phyloP scores from a whole-genome alignment of 2,888 invertebrate genomes.

The Nysson spinosus region DNA sequence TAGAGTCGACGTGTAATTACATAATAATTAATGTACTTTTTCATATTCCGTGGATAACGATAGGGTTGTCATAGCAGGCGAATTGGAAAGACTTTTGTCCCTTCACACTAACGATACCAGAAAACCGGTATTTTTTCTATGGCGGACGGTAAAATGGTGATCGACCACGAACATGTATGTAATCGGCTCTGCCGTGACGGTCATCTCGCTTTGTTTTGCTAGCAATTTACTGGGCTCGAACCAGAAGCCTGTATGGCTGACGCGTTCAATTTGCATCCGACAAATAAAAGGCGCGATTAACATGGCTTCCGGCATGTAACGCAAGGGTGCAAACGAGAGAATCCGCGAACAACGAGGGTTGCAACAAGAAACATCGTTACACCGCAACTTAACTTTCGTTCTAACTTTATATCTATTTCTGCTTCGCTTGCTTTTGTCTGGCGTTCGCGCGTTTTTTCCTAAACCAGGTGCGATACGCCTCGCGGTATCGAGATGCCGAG shows the following conservation, averaged over 20 bases:
- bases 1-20: too few species aligned
- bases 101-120: too few species aligned
- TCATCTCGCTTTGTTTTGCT: slow-evolving; percentile 35
- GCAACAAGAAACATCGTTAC: slow-evolving; percentile 40
- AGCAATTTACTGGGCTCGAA: slow-evolving; percentile 11
- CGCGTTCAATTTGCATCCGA: slow-evolving; percentile 64
- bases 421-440: slow-evolving; percentile 10
- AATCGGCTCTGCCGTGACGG: slow-evolving; percentile 45
- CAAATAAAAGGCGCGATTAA: slow-evolving; percentile 61
- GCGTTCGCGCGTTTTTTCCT: slow-evolving; percentile 48
- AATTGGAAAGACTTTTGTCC: too few species aligned
- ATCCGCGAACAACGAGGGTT: slow-evolving; percentile 36
- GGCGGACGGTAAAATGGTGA: slow-evolving; percentile 36
- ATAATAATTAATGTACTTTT: too few species aligned
- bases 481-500: slow-evolving; percentile 50
- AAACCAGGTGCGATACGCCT: slow-evolving; percentile 44
- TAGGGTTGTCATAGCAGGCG: too few species aligned
- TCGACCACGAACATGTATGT: slow-evolving; percentile 50
- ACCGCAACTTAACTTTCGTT: slow-evolving; percentile 40
- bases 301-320: slow-evolving; percentile 5
- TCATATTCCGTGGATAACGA: too few species aligned
- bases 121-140: neutral
- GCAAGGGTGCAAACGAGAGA: slow-evolving; percentile 48
- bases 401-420: slow-evolving; percentile 27
- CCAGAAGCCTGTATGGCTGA: slow-evolving; percentile 7